These are phyloP conservation scores for Melanerpes formicivorus DNA, from an alignment of 2,113 vertebrate species.

Conservation along the genomic window DNA sequence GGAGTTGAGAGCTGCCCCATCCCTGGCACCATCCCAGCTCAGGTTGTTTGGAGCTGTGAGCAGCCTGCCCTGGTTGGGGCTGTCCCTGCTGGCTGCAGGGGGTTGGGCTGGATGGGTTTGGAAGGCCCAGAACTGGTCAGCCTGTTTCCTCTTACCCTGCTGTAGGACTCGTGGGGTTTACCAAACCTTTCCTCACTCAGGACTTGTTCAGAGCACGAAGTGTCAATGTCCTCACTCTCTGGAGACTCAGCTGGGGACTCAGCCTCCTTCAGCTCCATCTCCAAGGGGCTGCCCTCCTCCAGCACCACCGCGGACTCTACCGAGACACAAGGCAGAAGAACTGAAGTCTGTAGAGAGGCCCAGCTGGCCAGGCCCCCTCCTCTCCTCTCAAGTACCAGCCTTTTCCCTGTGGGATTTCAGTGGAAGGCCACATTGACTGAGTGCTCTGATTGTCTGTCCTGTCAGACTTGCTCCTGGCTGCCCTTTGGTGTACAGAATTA, in stretches of 20 bases:
- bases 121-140: not conserved
- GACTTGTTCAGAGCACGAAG: conserved; percentile 74
- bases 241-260: conserved; percentile 72
- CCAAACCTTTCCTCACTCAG: conserved; percentile 75
- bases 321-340: conserved; percentile 25
- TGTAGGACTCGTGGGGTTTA: conserved; percentile 73
- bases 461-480: conserved; percentile 7
- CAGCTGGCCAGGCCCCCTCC: not conserved
- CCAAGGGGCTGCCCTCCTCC: conserved; percentile 78
- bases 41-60: too few relatives aligned
- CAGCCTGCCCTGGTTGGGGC: too few relatives aligned
- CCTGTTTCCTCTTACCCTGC: conserved; percentile 80
- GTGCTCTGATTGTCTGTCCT: not conserved
- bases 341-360: not conserved
- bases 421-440: not conserved
- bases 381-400: conserved; percentile 52
- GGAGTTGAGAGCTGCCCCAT: too few relatives aligned
- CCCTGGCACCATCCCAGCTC: too few relatives aligned
- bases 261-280: conserved; percentile 23
- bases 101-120: too few relatives aligned
- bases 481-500: not conserved
- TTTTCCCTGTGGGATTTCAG: conserved; percentile 42
- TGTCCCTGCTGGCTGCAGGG: too few relatives aligned
- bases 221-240: conserved; percentile 84
- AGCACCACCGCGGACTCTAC: conserved; percentile 89